Percentiles rank a stretch among this genome's conserved stretches.
These are phyloP conservation scores for Astreopora myriophthalma DNA, from an alignment of 64 coral and sea anemone genomes.

Conservation along the genomic window DNA sequence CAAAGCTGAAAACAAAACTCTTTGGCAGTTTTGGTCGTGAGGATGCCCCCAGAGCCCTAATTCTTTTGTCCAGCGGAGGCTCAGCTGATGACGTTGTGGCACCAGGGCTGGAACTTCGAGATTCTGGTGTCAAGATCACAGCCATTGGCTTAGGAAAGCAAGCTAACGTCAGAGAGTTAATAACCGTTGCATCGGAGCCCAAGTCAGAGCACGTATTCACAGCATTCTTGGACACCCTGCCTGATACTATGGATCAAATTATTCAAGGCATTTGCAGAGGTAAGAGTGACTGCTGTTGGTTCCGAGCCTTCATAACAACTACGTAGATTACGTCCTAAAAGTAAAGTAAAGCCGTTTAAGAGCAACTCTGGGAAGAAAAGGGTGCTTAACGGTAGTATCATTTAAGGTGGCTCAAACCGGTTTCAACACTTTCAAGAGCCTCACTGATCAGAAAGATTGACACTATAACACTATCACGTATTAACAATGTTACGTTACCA, in stretches of 20 bases:
- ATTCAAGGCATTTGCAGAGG: conserved; percentile 59
- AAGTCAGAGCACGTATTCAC: conserved; percentile 76
- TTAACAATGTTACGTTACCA: too few relatives aligned
- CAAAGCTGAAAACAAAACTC: conserved; percentile 35
- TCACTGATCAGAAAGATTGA: too few relatives aligned
- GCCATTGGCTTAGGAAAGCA: conserved; percentile 64
- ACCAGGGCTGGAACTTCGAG: conserved; percentile 48
- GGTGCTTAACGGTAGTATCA: too few relatives aligned
- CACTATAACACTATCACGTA: too few relatives aligned
- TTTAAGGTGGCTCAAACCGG: too few relatives aligned
- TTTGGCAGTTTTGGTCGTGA: conserved; percentile 46
- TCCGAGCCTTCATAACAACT: not conserved
- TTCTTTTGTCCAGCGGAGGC: conserved; percentile 63
- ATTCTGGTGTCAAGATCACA: conserved; percentile 62
- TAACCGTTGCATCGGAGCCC: conserved; percentile 61
- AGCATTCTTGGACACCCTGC: conserved; percentile 71
- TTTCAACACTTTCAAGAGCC: too few relatives aligned
- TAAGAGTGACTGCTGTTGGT: not conserved
- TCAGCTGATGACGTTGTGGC: conserved; percentile 47
- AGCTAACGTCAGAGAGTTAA: conserved; percentile 69
- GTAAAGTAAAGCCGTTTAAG: too few relatives aligned
- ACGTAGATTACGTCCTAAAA: too few relatives aligned
- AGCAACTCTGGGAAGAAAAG: too few relatives aligned
- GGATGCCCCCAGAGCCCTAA: conserved; percentile 29
- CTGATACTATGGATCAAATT: conserved; percentile 64